Percentiles rank a stretch among this genome's conserved stretches.
phyloP scores from a whole-genome alignment of 2,888 invertebrate genomes.

The Penaeus monodon region DNA sequence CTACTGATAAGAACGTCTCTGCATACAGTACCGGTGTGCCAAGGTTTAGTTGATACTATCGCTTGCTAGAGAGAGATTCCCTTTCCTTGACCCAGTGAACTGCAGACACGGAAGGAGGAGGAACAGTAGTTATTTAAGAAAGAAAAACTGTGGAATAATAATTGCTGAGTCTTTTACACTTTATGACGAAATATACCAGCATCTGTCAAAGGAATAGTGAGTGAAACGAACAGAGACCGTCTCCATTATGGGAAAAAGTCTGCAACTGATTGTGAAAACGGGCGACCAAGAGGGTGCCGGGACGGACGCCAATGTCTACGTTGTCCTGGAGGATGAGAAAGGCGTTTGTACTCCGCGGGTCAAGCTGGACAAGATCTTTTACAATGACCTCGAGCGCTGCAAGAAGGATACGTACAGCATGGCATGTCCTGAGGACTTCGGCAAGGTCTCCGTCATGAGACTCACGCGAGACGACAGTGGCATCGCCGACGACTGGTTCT shows the following conservation, averaged over 20 bases:
- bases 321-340: conserved; percentile 69
- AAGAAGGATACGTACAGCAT: conserved; percentile 68
- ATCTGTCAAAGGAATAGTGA: too few species aligned
- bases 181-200: too few species aligned
- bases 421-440: conserved; percentile 40
- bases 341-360: conserved; percentile 68
- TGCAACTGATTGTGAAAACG: conserved; percentile 70
- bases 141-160: too few species aligned
- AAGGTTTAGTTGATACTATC: too few species aligned
- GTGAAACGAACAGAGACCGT: background rate
- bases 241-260: conserved; percentile 34
- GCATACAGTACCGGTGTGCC: too few species aligned
- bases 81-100: too few species aligned
- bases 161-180: too few species aligned
- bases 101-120: too few species aligned
- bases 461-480: conserved; percentile 70
- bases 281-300: conserved; percentile 70
- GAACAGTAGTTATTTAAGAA: too few species aligned
- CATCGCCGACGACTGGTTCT: conserved; percentile 70
- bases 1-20: too few species aligned
- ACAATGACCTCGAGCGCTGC: conserved; percentile 69
- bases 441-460: conserved; percentile 67
- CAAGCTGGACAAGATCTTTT: conserved; percentile 68
- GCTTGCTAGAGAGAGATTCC: too few species aligned
- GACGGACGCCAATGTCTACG: conserved; percentile 70